Percentiles rank a stretch among this genome's conserved stretches.
Evolutionary conservation across 1,140 invertebrate genomes (phyloP).

Genomic region (Drosophila littoralis): DNA sequence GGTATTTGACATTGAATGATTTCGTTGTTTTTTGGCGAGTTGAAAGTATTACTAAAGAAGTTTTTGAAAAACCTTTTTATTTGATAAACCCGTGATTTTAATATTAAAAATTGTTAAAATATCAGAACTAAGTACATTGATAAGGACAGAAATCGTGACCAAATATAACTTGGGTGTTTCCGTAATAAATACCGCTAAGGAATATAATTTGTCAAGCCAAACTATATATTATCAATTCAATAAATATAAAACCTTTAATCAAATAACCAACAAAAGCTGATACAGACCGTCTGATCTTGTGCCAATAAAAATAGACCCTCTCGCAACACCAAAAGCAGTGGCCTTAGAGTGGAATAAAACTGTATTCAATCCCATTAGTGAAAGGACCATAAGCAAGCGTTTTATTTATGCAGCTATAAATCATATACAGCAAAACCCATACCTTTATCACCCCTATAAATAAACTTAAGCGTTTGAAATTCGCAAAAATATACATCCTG

Average conservation of each 20-base stretch:
- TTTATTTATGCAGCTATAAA: constrained; percentile 12
- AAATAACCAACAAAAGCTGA: too few relatives aligned
- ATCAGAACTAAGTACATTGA: constrained; percentile 11
- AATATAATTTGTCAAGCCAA: constrained; percentile 32
- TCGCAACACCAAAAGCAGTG: constrained; percentile 29
- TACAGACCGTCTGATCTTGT: constrained; percentile 21
- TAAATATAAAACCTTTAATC: constrained; percentile 14
- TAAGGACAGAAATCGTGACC: constrained; percentile 22
- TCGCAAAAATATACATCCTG: constrained; percentile 25
- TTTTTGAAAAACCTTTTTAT: not conserved
- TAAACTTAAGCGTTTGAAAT: constrained; percentile 19
- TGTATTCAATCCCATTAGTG: constrained; percentile 29
- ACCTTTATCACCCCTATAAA: constrained; percentile 31
- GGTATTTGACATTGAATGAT: too few relatives aligned
- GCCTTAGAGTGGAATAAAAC: constrained; percentile 24
- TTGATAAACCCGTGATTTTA: constrained; percentile 3
- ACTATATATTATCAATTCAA: not conserved
- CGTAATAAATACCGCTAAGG: constrained; percentile 28
- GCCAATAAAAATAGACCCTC: constrained; percentile 19
- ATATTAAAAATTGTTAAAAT: constrained; percentile 19
- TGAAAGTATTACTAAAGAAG: constrained; percentile 2
- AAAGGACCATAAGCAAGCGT: constrained; percentile 27
- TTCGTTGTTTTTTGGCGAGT: constrained; percentile 5
- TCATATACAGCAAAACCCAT: constrained; percentile 26
- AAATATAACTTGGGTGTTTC: constrained; percentile 35